Base-by-base conservation (phyloP, 2,888 invertebrate genomes). In the Conistra vaccinii region DNA sequence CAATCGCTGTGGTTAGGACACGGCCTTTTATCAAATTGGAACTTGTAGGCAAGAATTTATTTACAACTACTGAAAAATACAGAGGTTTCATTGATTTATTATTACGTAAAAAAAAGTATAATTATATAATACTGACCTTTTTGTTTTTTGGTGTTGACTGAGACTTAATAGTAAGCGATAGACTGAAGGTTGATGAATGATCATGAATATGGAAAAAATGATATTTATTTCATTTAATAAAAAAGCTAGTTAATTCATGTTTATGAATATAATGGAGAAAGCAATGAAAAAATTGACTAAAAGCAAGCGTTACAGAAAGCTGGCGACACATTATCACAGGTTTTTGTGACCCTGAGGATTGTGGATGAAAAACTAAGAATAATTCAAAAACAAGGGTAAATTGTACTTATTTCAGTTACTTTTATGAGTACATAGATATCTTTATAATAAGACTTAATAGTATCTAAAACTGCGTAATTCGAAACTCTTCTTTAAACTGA, bases 131-230 rank as follows among this genome's bases (percentile, higher is more conserved):
- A 39, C 39, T 67, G 57, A 61, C 23, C 35, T 69, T 80, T 65
- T 70, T 68, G 23, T 58, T 73, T 61, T 78, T 62, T 75, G 63
- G 65, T 73, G 68, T 83, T 75, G 78, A 86, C 73, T 87, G 85
- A 85, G 85, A 86, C 87, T 87, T 87, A 87, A 82, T 73, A 69
- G 81, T 76, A 83, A 85, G 85, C 68, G 72, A 83, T 83, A 83
- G 83, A 87, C 80, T 87, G 77, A 85, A 61, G 66, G 69, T 73
- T 48, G 48, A 20, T 53, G 73, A 77, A 83, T 71, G 80, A 79
- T 76, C 71, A 73, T 78, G 66, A 79, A 66, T 53, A 69, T 65
- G 62, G 62, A 80, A 77, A 48, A 55, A 58, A 58, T 1, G 0
- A 72, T 76, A 87, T 78, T 78, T 82, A 87, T 76, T 76, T 85